Conservation (phyloP, 2,113 vertebrate species). For the Rynchops niger region DNA sequence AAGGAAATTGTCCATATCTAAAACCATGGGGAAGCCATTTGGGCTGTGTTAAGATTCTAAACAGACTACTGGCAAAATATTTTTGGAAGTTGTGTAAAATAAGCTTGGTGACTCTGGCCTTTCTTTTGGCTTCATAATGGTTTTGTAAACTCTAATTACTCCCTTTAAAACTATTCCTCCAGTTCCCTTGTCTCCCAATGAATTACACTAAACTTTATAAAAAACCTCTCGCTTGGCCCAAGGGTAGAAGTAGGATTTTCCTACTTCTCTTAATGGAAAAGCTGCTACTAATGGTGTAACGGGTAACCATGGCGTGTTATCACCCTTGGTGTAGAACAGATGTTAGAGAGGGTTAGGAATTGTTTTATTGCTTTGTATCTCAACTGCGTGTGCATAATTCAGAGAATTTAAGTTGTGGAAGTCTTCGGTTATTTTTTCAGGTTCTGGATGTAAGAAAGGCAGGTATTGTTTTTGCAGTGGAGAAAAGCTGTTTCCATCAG, state of each 20-base stretch:
- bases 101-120: neutral
- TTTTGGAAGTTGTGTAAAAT: neutral
- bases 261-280: neutral
- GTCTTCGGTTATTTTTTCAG: neutral
- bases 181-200: neutral
- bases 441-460: neutral
- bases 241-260: neutral
- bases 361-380: neutral
- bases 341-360: neutral
- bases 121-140: neutral
- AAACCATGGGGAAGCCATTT: neutral
- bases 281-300: neutral
- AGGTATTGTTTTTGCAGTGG: too few species aligned
- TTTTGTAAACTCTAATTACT: neutral
- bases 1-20: neutral
- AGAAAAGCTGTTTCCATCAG: too few species aligned
- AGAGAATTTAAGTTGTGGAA: neutral
- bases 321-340: neutral
- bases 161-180: neutral
- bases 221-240: neutral
- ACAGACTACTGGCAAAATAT: neutral
- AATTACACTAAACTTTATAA: neutral
- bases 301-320: neutral
- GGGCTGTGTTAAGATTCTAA: neutral
- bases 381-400: neutral